Evolutionary conservation across 2,888 invertebrate species (phyloP), one percentile per base, ranked within the genome.

Genomic region (Sesamia inferens): DNA sequence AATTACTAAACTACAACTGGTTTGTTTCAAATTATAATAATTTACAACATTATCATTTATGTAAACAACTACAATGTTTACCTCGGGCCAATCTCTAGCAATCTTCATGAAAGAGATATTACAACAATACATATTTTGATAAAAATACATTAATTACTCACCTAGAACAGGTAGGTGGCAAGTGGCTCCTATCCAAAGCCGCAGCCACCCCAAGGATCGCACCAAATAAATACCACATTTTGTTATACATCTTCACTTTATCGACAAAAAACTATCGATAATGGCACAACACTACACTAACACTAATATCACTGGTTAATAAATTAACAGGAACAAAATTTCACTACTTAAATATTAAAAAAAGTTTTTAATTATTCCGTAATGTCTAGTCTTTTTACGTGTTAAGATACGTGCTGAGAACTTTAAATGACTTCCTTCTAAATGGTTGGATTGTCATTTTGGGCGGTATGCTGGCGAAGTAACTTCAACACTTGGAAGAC

Each of bases 131-230:
- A 16, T n/a, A 22, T 1, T 24, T 5, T 16, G 16, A 70, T 31
- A n/a, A 6, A 13, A 51, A 10, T 44, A 39, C n/a, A 8, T 44
- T 11, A 8, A 16, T 10, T 48, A 91, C 96, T 96, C 88, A 97
- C 97, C 97, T 97, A 90, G 92, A 93, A 92, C 97, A 97, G 65
- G 96, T 95, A 24, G 96, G 97, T 68, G 97, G 96, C 79, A 96
- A 88, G 47, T 90, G 90, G 77, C 91, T 94, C 87, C 96, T 90
- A 83, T 96, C 96, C 13, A 94, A 92, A 5, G 87, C 91, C 72
- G 91, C 93, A 68, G 88, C 90, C 68, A 89, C 92, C 81, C 90
- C 87, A 79, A 94, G 71, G 78, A 93, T 79, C 70, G 92, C 84
- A 76, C 85, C 83, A 65, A 91, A 55, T n/a, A 92, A 88, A 88